These are phyloP conservation scores for Noturus placidus DNA, from an alignment of 2,113 vertebrate species.

Conservation along the genomic window DNA sequence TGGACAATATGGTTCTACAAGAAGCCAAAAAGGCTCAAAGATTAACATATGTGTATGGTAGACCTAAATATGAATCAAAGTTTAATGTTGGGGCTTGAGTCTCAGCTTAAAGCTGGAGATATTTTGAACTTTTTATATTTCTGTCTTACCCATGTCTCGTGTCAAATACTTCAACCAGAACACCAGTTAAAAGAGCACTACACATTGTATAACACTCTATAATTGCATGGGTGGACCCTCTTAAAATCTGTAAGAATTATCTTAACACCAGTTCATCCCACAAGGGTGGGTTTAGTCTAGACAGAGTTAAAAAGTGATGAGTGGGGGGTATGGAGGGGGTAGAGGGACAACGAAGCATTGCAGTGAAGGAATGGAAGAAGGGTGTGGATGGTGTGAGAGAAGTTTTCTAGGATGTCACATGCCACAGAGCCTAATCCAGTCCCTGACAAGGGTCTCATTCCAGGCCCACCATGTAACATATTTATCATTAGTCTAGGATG, in stretches of 20 bases:
- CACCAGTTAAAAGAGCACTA: neutral
- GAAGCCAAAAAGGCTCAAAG: neutral
- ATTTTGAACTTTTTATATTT: neutral
- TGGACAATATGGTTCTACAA: neutral
- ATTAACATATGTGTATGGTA: neutral
- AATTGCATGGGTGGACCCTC: neutral
- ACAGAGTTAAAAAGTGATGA: slow-evolving; percentile 52
- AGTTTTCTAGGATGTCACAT: slow-evolving; percentile 30
- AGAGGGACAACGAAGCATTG: neutral
- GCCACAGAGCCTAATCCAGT: slow-evolving; percentile 52
- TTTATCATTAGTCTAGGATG: neutral
- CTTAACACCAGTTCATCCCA: slow-evolving; percentile 39
- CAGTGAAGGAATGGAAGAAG: neutral
- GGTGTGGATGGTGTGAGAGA: neutral
- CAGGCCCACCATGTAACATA: slow-evolving; percentile 38
- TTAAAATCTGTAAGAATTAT: slow-evolving; percentile 28
- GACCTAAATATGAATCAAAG: neutral
- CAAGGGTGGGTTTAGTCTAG: slow-evolving; percentile 48
- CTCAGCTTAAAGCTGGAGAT: neutral
- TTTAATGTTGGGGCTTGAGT: neutral
- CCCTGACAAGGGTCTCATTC: slow-evolving; percentile 53
- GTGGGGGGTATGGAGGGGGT: neutral
- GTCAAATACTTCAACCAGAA: neutral
- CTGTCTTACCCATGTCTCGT: neutral
- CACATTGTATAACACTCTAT: slow-evolving; percentile 30